These are phyloP conservation scores for Nomada fabriciana DNA, from an alignment of 2,888 invertebrate genomes.

Conservation along the genomic window DNA sequence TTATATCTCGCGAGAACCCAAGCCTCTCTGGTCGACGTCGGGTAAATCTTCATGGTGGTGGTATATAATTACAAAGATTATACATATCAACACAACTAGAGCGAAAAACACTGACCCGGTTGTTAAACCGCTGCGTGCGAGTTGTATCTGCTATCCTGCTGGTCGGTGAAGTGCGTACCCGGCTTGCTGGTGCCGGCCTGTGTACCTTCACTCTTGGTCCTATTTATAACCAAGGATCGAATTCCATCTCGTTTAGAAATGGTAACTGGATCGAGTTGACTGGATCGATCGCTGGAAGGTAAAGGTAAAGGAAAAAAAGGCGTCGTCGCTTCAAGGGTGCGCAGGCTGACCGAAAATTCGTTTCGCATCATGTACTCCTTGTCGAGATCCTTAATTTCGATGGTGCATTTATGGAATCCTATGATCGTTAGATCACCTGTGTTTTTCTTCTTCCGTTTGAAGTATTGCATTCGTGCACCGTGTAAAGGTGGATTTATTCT, in stretches of 20 bases:
- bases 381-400: background rate
- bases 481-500: background rate
- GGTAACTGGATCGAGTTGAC: conserved; percentile 67
- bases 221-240: conserved; percentile 75
- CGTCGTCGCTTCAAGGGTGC: background rate
- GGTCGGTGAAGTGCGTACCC: conserved; percentile 52
- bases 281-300: conserved; percentile 35
- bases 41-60: conserved; percentile 70
- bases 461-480: background rate
- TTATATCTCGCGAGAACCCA: background rate
- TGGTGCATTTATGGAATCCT: too few relatives aligned
- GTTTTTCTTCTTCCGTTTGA: background rate
- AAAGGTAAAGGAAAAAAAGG: conserved; percentile 19
- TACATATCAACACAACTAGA: conserved; percentile 81
- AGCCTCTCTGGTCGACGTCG: conserved; percentile 29
- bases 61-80: conserved; percentile 80
- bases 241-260: conserved; percentile 72
- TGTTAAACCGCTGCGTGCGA: conserved; percentile 74
- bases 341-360: conserved; percentile 35
- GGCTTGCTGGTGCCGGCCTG: conserved; percentile 14
- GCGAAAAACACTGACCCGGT: conserved; percentile 80
- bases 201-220: conserved; percentile 72
- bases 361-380: background rate
- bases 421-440: too few relatives aligned
- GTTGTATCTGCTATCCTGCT: conserved; percentile 62